Percentiles rank a stretch among this genome's conserved stretches.
phyloP scores from a whole-genome alignment of 1,140 invertebrate genomes.

The Halictus rubicundus region DNA sequence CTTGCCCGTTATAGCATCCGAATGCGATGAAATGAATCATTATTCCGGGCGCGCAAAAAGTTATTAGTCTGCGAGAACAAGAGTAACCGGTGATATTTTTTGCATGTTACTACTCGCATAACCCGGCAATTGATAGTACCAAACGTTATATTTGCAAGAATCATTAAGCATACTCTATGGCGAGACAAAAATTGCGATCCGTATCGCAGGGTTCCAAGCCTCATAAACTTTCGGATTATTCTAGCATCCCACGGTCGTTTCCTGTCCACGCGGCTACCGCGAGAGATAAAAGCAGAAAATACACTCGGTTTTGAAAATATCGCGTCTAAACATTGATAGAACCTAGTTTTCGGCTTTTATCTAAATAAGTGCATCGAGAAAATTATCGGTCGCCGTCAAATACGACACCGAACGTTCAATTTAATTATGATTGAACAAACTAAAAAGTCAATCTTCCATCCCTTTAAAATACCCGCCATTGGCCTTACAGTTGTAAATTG shows the following conservation, averaged over 20 bases:
- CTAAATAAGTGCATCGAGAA: constrained; percentile 10
- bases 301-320: constrained; percentile 44
- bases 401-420: too few species aligned
- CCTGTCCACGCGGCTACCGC: constrained; percentile 34
- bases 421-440: too few species aligned
- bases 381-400: not conserved
- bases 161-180: constrained; percentile 7
- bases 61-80: too few species aligned
- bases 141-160: not conserved
- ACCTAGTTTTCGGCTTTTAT: not conserved
- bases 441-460: too few species aligned
- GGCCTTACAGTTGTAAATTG: too few species aligned
- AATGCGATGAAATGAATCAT: too few species aligned
- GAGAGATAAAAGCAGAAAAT: constrained; percentile 58
- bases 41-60: too few species aligned
- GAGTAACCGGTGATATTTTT: too few species aligned
- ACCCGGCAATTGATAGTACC: not conserved
- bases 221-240: constrained; percentile 57
- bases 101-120: too few species aligned
- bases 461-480: too few species aligned
- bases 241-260: constrained; percentile 35
- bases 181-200: constrained; percentile 38
- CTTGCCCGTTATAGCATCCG: too few species aligned
- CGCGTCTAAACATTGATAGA: constrained; percentile 19
- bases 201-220: constrained; percentile 25